Base-by-base conservation (phyloP, 2,888 invertebrate species). In the Epistrophe eligans region DNA sequence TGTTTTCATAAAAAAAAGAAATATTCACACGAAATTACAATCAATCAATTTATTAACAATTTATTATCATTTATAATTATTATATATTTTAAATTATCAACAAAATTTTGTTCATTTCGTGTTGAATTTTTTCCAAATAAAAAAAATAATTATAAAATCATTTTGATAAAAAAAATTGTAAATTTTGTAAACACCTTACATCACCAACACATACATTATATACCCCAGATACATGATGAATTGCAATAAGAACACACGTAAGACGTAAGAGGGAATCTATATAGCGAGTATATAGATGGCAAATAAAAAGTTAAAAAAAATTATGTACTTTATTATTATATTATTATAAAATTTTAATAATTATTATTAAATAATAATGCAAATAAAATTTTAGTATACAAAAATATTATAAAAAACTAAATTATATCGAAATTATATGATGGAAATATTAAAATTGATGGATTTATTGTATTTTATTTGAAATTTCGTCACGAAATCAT, bases 351-450 rank as follows among this genome's bases (percentile, higher is more conserved):
- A 84, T 67, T 88, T 88, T 77, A 77, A 80, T 70, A 79, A 79
- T 80, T 80, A 88, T 88, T 88, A 88, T 88, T 62, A 77, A 80
- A 77, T 88, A 88, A 88, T 84, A 88, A 88, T 83, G 76, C 83
- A 83, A 76, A 87, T 80, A 84, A 76, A 80, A 84, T 84, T 88
- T 84, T 80, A 88, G 88, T 88, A 84, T 88, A 88, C 73, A 80
- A 74, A 62, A 84, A 62, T 80, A 84, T 79, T 77, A 88, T 88
- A 84, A 84, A 84, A 87, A 88, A 77, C 71, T 88, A 88, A 88
- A 88, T 88, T 88, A 88, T 87, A 87, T 87, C 83, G 76, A 87
- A 87, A 87, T 79, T 87, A 87, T 87, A 87, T 87, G 87, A 83
- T 87, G 87, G 83, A 87, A 87, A 83, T 79, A 87, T 79, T 87